phyloP scores from a whole-genome alignment of 2,888 invertebrate genomes.

The Hydrotaea cyrtoneurina region DNA sequence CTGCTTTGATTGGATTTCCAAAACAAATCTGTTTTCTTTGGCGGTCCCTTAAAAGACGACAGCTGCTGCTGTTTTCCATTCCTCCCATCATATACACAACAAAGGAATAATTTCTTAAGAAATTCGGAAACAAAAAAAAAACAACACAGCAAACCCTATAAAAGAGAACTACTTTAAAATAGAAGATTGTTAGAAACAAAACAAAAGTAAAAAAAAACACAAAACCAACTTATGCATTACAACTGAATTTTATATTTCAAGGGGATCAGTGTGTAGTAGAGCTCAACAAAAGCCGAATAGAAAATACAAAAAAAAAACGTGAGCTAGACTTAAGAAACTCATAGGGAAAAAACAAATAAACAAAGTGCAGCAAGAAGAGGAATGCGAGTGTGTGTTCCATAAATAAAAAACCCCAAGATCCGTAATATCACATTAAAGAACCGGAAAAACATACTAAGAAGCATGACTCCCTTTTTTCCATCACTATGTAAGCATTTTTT shows the following conservation, averaged over 20 bases:
- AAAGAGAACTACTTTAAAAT: conserved; percentile 13
- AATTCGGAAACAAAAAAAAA: conserved; percentile 12
- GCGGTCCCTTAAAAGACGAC: not conserved
- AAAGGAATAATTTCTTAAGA: conserved; percentile 21
- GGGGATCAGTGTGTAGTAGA: conserved; percentile 10
- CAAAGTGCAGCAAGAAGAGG: not conserved
- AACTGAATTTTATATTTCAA: conserved; percentile 23
- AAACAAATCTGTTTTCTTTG: not conserved
- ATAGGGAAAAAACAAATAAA: not conserved
- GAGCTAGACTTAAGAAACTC: conserved; percentile 4
- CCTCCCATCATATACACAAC: not conserved
- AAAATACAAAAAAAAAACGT: conserved; percentile 12
- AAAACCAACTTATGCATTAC: conserved; percentile 9
- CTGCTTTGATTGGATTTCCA: conserved; percentile 23
- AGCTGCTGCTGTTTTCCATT: not conserved
- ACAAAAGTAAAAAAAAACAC: conserved; percentile 18
- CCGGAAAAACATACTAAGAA: conserved; percentile 9
- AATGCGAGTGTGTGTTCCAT: not conserved
- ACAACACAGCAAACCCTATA: not conserved
- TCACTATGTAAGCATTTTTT: not conserved
- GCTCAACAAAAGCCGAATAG: not conserved
- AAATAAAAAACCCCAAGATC: not conserved
- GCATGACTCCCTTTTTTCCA: conserved; percentile 2
- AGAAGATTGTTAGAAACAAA: conserved; percentile 25
- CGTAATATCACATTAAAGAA: conserved; percentile 14